Evolutionary conservation across 2,888 invertebrate genomes (phyloP), one percentile per base, ranked within the genome.

Genomic region (Prenolepis imparis): DNA sequence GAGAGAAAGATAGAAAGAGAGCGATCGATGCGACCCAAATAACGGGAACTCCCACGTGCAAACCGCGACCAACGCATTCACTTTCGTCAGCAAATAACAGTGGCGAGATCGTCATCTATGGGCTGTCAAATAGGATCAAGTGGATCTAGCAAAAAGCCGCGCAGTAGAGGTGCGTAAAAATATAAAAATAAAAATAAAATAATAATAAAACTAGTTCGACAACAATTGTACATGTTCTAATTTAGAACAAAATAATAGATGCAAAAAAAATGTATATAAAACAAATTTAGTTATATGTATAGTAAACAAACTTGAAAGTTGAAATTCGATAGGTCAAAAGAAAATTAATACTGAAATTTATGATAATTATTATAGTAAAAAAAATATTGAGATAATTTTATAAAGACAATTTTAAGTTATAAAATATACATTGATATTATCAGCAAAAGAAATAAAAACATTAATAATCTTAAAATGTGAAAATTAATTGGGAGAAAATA

Each of bases 31-130:
- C 84, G 84, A 87, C 85, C 83, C 85, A 87, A 90, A 91, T 92
- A 91, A 92, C 91, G 90, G 90, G 84, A 88, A 88, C 90, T 88
- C 86, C 87, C 87, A 87, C 90, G 85, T 87, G 78, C n/a, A 84
- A 84, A 74, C 84, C 82, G 82, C 85, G 61, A 82, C 83, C 72
- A 67, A 85, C 84, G 82, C 82, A 84, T 64, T 67, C 77, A 80
- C 82, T 80, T 81, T 84, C 72, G 84, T 63, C 39, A 64, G 39
- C 81, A 68, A 78, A 78, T 81, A 78, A 84, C 84, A 74, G 81
- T 68, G 77, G 68, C 83, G 84, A 86, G 84, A 84, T 86, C 85
- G 61, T 82, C 59, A 63, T 61, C 74, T 82, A 78, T 73, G 74
- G 75, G n/a, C 61, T 44, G 59, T 44, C 57, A 55, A 70, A 24